These are phyloP conservation scores for Hepsetus odoe DNA, from an alignment of 2,113 vertebrate species.

Conservation along the genomic window DNA sequence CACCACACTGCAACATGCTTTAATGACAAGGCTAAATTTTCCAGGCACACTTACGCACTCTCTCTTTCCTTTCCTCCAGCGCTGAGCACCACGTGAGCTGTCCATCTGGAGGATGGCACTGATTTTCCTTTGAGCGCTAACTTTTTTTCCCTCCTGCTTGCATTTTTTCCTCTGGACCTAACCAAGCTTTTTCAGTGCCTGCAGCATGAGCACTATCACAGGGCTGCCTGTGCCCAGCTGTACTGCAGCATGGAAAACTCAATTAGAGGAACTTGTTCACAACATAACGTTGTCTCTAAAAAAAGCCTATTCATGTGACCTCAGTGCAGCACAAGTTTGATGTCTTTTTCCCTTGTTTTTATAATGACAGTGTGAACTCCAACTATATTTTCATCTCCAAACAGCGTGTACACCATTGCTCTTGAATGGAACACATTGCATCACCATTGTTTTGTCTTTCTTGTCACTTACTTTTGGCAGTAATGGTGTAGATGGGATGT, in stretches of 20 bases:
- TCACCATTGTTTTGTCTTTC: no score
- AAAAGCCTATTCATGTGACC: conserved; percentile 28
- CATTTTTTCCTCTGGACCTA: conserved; percentile 15
- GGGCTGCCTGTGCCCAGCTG: not conserved
- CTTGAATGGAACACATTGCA: no score
- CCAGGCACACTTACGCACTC: conserved; percentile 28
- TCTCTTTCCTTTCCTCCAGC: conserved; percentile 23
- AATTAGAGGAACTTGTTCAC: conserved; percentile 4
- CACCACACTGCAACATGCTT: not conserved
- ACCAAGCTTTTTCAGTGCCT: conserved; percentile 5
- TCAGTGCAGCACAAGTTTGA: conserved; percentile 42
- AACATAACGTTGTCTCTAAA: not conserved
- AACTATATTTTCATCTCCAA: not conserved
- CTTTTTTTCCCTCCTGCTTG: conserved; percentile 5
- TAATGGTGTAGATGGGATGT: no score
- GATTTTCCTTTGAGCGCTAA: conserved; percentile 25
- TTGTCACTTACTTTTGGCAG: no score
- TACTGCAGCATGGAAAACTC: conserved; percentile 34
- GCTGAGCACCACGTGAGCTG: conserved; percentile 46
- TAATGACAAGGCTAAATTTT: conserved; percentile 43
- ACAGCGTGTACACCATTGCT: not conserved
- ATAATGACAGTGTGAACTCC: not conserved
- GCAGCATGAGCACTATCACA: not conserved
- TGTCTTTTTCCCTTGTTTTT: not conserved
- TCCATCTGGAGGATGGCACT: conserved; percentile 28